Percentiles rank a stretch among this genome's conserved stretches.
Conservation (phyloP, 2,797 vertebrate genomes). For the Kryptopterus vitreolus region DNA sequence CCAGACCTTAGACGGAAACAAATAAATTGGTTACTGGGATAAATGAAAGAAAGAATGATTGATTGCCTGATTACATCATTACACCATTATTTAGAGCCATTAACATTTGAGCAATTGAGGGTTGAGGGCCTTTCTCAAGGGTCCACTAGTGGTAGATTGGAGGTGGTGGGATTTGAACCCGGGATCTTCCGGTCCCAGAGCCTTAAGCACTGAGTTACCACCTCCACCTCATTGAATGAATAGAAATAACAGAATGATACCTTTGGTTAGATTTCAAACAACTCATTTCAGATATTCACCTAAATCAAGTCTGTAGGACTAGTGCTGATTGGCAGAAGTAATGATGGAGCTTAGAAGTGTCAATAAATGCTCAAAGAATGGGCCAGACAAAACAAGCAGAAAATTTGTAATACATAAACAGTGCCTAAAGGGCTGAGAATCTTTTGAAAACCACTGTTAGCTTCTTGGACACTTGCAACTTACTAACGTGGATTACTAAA, state of each 20-base stretch:
- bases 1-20: background rate
- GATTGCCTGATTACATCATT: too few species aligned
- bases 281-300: conserved; percentile 5
- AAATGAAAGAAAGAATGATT: background rate
- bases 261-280: background rate
- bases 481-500: conserved; percentile 15
- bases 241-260: too few species aligned
- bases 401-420: conserved; percentile 18
- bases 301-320: background rate
- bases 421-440: background rate
- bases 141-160: too few species aligned
- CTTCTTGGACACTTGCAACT: conserved; percentile 3
- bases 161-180: too few species aligned
- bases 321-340: background rate
- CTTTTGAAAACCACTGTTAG: conserved; percentile 27
- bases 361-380: background rate
- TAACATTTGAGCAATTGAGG: too few species aligned
- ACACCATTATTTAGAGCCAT: too few species aligned
- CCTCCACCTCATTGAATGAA: too few species aligned
- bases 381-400: background rate
- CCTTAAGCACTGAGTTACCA: too few species aligned
- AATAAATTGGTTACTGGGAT: background rate
- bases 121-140: too few species aligned
- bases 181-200: too few species aligned
- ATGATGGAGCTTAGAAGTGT: background rate